A percentile compares a stretch with the other conserved stretches of the same genome.
Conservation (phyloP, 2,797 vertebrate genomes). For the Ctenopoma multispine region DNA sequence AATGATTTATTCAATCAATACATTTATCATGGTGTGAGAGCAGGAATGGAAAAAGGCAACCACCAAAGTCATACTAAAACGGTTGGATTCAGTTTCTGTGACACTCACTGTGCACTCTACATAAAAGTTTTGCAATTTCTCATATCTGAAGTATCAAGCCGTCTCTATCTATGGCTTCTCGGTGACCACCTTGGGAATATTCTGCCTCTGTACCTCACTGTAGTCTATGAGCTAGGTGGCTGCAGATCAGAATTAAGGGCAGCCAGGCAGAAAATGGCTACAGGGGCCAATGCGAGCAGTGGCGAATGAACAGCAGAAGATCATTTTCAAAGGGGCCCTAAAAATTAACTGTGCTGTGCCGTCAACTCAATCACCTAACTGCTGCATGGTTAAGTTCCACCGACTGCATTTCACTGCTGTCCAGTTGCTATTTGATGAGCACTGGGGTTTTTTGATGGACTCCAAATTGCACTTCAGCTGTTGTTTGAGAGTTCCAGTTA, state of each 20-base stretch:
- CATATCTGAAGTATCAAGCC: slow-evolving; percentile 54
- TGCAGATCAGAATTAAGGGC: slow-evolving; percentile 74
- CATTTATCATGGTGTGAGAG: neutral
- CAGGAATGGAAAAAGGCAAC: slow-evolving; percentile 1
- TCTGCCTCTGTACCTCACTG: slow-evolving; percentile 47
- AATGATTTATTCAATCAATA: neutral
- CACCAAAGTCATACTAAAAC: neutral
- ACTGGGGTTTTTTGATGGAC: slow-evolving; percentile 54
- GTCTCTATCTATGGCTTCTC: slow-evolving; percentile 45
- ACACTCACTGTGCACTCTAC: slow-evolving; percentile 19
- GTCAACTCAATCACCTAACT: slow-evolving; percentile 67
- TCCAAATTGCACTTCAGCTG: slow-evolving; percentile 73
- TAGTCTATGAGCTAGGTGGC: slow-evolving; percentile 50
- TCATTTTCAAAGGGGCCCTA: slow-evolving; percentile 73
- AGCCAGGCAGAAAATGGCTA: slow-evolving; percentile 83
- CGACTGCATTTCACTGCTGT: slow-evolving; percentile 41
- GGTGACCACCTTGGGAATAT: slow-evolving; percentile 62
- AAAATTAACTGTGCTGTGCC: slow-evolving; percentile 74
- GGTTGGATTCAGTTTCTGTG: slow-evolving; percentile 39
- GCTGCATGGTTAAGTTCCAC: slow-evolving; percentile 59
- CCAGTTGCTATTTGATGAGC: slow-evolving; percentile 68
- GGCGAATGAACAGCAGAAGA: slow-evolving; percentile 69
- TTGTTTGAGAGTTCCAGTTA: slow-evolving; percentile 68
- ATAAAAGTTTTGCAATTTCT: slow-evolving; percentile 52
- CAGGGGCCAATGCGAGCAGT: slow-evolving; percentile 56